Conservation (phyloP, 2,797 vertebrate genomes). For the Smutsia temminckii region DNA sequence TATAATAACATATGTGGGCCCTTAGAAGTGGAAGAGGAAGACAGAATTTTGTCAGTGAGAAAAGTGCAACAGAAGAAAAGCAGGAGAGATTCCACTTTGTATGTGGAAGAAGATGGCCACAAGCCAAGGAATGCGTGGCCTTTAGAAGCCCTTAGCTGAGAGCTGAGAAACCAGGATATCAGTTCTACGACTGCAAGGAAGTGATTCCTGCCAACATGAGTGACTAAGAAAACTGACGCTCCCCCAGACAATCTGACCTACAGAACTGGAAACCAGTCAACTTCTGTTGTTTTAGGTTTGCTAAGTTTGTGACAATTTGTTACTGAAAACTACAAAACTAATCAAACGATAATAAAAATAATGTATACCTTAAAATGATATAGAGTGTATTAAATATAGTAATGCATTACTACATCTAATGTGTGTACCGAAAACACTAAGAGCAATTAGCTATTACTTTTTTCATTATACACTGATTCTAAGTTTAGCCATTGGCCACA, state of each 20-base stretch:
- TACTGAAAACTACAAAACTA: background rate
- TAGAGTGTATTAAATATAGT: background rate
- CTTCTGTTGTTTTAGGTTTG: background rate
- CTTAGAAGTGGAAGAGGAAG: background rate
- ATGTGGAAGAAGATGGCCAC: background rate
- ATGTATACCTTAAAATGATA: background rate
- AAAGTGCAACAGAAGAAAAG: background rate
- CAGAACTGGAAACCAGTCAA: background rate
- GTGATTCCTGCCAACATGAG: background rate
- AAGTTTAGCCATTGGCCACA: background rate
- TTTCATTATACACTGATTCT: background rate
- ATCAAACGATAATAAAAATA: conserved; percentile 11
- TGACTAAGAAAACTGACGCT: background rate
- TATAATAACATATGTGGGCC: background rate
- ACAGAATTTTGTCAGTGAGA: background rate
- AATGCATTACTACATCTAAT: background rate
- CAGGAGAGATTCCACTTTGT: background rate
- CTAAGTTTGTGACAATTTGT: background rate
- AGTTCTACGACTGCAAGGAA: background rate
- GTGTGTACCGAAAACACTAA: background rate
- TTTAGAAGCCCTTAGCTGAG: background rate
- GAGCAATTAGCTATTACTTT: background rate
- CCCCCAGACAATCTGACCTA: background rate
- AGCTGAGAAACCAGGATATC: background rate
- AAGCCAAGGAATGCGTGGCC: background rate